Conservation (phyloP, 2,113 vertebrate species). For the Melanerpes formicivorus region DNA sequence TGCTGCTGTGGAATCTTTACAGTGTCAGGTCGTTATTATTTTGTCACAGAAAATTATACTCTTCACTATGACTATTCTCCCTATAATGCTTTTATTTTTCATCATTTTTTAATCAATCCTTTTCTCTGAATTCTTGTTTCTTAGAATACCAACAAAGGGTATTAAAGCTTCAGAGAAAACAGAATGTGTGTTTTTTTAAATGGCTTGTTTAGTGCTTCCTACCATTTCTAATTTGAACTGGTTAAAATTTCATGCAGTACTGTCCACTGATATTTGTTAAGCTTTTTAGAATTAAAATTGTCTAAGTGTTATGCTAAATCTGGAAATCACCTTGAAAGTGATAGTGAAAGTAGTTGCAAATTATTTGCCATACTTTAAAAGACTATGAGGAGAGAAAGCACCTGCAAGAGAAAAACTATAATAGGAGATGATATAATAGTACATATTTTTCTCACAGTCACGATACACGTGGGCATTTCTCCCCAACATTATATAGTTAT, state of each 20-base stretch:
- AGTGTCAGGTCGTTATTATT: not conserved
- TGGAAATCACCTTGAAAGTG: not conserved
- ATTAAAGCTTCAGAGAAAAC: not conserved
- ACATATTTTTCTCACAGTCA: not conserved
- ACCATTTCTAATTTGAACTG: not conserved
- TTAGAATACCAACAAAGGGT: not conserved
- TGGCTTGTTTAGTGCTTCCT: not conserved
- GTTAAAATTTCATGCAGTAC: not conserved
- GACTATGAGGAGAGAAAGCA: not conserved
- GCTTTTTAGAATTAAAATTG: not conserved
- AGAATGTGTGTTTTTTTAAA: not conserved
- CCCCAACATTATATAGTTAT: not conserved
- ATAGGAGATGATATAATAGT: not conserved
- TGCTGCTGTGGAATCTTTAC: not conserved
- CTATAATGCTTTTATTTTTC: not conserved
- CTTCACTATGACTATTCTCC: not conserved
- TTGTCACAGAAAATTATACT: conserved; percentile 3
- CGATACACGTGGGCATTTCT: rapidly evolving
- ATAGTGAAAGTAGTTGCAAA: not conserved
- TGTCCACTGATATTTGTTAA: not conserved
- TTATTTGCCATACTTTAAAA: not conserved
- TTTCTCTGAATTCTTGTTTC: not conserved
- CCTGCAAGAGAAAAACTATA: not conserved
- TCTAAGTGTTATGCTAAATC: not conserved
- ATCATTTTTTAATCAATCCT: not conserved